Percentiles rank a stretch among this genome's conserved stretches.
phyloP scores from a whole-genome alignment of 2,797 vertebrate genomes.

The Hoplostethus mediterraneus region DNA sequence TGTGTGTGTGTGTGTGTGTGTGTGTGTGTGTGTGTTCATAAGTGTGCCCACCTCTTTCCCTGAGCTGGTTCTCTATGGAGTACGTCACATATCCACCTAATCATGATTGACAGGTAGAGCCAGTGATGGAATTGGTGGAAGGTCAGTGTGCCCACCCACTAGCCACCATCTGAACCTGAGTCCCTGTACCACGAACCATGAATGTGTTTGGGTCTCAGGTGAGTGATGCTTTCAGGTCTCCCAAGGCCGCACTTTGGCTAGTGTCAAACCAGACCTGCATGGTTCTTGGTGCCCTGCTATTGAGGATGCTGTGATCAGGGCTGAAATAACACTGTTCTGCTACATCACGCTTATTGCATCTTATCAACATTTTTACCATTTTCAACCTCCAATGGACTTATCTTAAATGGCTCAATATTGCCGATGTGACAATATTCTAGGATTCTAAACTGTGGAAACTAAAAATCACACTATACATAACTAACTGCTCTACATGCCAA shows the following conservation, averaged over 20 bases:
- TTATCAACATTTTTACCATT: no score
- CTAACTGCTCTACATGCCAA: no score
- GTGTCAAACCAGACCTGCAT: no score
- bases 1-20: no score
- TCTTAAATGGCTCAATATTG: no score
- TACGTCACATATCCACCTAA: neutral
- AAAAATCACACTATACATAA: no score
- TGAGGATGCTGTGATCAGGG: neutral
- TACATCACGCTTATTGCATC: no score
- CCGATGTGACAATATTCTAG: no score
- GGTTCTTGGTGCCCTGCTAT: slow-evolving; percentile 8
- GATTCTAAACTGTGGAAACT: no score
- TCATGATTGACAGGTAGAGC: neutral
- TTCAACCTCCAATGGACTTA: no score
- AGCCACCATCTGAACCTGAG: neutral
- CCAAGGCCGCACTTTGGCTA: neutral
- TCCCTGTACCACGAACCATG: no score
- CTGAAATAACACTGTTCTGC: neutral
- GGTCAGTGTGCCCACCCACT: neutral
- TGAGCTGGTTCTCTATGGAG: neutral
- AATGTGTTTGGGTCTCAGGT: neutral
- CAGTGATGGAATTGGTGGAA: neutral
- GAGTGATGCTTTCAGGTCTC: neutral
- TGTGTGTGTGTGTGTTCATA: neutral
- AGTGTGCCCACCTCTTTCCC: neutral